Base-by-base conservation (phyloP, 2,797 vertebrate genomes). In the Sparus aurata region DNA sequence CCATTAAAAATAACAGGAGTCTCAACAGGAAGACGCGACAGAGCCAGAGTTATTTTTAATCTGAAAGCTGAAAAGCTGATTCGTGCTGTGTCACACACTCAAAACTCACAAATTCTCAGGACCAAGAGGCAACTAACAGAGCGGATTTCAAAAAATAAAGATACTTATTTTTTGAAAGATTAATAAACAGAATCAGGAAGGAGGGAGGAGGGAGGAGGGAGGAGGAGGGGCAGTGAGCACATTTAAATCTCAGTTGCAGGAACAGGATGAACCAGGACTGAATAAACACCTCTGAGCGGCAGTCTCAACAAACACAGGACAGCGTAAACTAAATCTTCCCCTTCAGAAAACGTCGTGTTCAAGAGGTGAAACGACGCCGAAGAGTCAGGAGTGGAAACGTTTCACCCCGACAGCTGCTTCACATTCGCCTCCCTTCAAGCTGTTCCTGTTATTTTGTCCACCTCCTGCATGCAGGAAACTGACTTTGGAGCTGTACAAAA, bases 41-140 rank as follows among this genome's bases (percentile, higher is more conserved):
- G 61, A 61, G 47, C 17, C 16, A 23, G 38, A 57, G 64, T 69
- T 80, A 80, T 74, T 80, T 80, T 61, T 60, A 54, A 47, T 66
- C n/a, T 62, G 69, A 27, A 68, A 30, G 57, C 70, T 61, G 71
- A 53, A 27, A 62, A 30, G 57, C 70, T 61, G 71, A 53, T 50
- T 22, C 10, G 5, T 5, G 1, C 25, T 16, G 17, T 45, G 59
- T 46, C 65, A 52, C 38, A 38, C 41, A 69, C 49, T 38, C 38
- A 15, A 16, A 57, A 58, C 34, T 49, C 61, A 18, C 30, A 79
- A 18, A 57, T 23, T 54, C 16, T 80, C 59, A 5, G 25, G 12
- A 71, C 7, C 4, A 22, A 57, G 47, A 70, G 25, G 25, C 6
- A 47, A 41, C 53, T 23, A 22, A 17, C 61, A 8, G 70, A 57